These are phyloP conservation scores for Spondyliosoma cantharus DNA, from an alignment of 2,797 vertebrate genomes.

Conservation along the genomic window DNA sequence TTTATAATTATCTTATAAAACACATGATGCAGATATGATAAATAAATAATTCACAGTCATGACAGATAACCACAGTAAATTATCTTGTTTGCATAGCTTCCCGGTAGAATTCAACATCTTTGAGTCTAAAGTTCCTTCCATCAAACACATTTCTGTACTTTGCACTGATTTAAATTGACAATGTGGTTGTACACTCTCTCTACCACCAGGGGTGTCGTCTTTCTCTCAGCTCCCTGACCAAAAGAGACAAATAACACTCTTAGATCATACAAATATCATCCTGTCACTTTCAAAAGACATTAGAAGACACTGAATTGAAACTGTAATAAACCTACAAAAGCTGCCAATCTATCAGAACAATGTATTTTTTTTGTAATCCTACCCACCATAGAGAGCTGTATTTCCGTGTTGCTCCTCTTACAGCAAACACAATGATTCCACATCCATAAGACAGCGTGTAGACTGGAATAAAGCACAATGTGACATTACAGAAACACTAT, in stretches of 20 bases:
- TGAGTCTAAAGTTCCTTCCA: not conserved
- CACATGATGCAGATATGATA: too few species aligned
- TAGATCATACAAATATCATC: conserved; percentile 2
- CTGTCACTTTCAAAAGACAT: not conserved
- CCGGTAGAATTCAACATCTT: not conserved
- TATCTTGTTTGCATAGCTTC: not conserved
- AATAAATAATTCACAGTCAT: too few species aligned
- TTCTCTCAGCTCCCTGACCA: conserved; percentile 47
- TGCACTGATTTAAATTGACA: not conserved
- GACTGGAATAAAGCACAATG: conserved; percentile 64
- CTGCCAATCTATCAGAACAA: not conserved
- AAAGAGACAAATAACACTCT: conserved; percentile 28
- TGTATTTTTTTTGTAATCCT: not conserved
- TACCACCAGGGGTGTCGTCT: not conserved
- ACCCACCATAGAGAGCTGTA: conserved; percentile 71
- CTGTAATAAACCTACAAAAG: not conserved
- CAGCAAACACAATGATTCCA: conserved; percentile 74
- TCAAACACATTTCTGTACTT: too few species aligned
- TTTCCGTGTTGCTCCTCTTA: conserved; percentile 74
- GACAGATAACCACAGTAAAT: not conserved
- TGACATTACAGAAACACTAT: not conserved
- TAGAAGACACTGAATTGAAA: not conserved
- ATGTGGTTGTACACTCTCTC: conserved; percentile 1
- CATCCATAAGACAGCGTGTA: conserved; percentile 79
- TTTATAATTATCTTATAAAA: too few species aligned